Base-by-base conservation (phyloP, 2,797 vertebrate genomes). In the Selene dorsalis region DNA sequence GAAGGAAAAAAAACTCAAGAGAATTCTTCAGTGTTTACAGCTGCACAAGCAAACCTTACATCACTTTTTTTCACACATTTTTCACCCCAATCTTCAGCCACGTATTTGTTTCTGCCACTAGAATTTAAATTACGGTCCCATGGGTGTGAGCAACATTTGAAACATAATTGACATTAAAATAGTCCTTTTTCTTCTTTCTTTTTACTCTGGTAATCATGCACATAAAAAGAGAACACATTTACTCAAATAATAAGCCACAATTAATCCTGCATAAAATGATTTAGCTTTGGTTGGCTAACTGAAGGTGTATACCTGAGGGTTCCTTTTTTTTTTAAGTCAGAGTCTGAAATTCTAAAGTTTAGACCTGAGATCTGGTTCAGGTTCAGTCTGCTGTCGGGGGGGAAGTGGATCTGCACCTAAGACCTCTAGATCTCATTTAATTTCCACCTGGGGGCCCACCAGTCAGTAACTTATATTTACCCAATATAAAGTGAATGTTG, bases 401-500 rank as follows among this genome's bases (percentile, higher is more conserved):
- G 16, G 24, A n/a, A n/a, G 32, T 22, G 18, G 14, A 69, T 76
- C 22, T 24, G 5, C 43, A 48, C 26, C 30, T 39, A 16, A 47
- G 12, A 73, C 11, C 26, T 28, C 22, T 60, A 45, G 58, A 76
- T 74, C 32, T 53, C 11, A 16, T 58, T 68, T 67, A 53, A 61
- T 22, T 73, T 22, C 59, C 30, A 17, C 35, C 20, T 20, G 17
- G 26, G 26, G n/a, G 26, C 17, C 41, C 41, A 67, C 38, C 69
- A 69, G 52, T 64, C n/a, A n/a, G 59, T 66, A 52, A 26, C 38
- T 81, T 69, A 35, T 76, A 75, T 82, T 82, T 79, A 80, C 58
- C 67, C 62, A 48, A 58, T 64, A 56, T 67, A 43, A 72, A 50
- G 70, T 52, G 48, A 83, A 71, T 75, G 70, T 58, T 38, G 70